Percentiles rank a stretch among this genome's conserved stretches.
These are phyloP conservation scores for Alsophila aescularia DNA, from an alignment of 2,888 invertebrate genomes.

Conservation along the genomic window DNA sequence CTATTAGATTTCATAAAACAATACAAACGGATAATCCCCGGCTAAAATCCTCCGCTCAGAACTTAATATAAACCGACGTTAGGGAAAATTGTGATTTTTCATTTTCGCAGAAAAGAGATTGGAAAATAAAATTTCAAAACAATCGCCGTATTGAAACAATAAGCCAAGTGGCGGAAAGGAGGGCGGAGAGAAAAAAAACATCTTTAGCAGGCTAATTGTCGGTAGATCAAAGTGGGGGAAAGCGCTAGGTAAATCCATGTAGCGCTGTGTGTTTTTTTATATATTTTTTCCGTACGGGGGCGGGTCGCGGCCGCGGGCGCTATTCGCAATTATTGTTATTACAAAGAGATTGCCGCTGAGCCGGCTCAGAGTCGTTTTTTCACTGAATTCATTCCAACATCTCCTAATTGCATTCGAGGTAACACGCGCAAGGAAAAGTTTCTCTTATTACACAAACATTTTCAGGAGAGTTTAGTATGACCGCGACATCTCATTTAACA, in stretches of 20 bases:
- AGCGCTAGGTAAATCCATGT: constrained; percentile 67
- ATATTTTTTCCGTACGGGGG: constrained; percentile 54
- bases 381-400: constrained; percentile 64
- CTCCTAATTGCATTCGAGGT: constrained; percentile 57
- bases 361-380: constrained; percentile 71
- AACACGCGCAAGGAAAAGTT: constrained; percentile 17
- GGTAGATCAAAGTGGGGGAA: constrained; percentile 71
- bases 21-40: constrained; percentile 46
- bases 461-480: constrained; percentile 2
- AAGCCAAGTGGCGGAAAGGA: constrained; percentile 63
- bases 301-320: constrained; percentile 65
- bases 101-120: constrained; percentile 48
- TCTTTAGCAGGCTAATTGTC: constrained; percentile 78
- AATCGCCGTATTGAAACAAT: constrained; percentile 71
- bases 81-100: constrained; percentile 55
- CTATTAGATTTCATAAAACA: constrained; percentile 41
- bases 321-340: constrained; percentile 83
- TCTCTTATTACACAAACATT: constrained; percentile 10
- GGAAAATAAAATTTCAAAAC: constrained; percentile 59
- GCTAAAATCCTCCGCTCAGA: constrained; percentile 44
- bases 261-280: constrained; percentile 52
- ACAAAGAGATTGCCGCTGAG: constrained; percentile 79
- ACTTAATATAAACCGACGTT: constrained; percentile 49
- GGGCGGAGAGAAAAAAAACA: constrained; percentile 75
- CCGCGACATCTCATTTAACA: constrained; percentile 1